Evolutionary conservation across 2,113 vertebrate species (phyloP), one percentile per base, ranked within the genome.

Genomic region (Upupa epops): DNA sequence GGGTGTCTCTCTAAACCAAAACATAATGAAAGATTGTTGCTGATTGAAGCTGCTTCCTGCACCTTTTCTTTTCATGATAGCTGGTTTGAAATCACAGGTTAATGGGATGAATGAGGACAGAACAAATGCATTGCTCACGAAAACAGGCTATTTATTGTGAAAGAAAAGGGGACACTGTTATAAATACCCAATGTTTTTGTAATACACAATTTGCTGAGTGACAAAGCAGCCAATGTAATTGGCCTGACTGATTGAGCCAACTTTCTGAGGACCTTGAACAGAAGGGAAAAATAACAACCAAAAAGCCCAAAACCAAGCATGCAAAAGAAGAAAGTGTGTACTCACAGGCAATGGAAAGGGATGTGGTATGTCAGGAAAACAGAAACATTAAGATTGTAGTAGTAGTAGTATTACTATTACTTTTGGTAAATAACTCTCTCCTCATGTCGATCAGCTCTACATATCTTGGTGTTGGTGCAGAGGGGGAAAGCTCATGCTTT

Each of bases 81-180:
- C 14, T 45, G 29, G n/a, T 86, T 63, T 84, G 68, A 92, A 92
- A 88, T 86, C 74, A 61, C 56, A 75, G 55, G 77, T 83, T 88
- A 78, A 78, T 82, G 48, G 32, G 54, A 84, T 26, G 72, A 90
- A 84, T 71, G 80, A 86, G 40, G 24, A 17, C 48, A 52, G 54
- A 68, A 72, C 25, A 71, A 68, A 21, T 81, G 45, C 3, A 36
- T 78, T 64, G 42, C 69, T 84, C 29, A 64, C 70, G 54, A 87
- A 86, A 92, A 59, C 16, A 72, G 40, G 31, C 8, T 3, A 16
- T 78, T 85, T 82, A 60, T 65, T 63, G n/a, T 75, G 59, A 59
- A 84, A 72, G 63, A 49, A 34, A 73, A 28, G 21, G 51, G 34
- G 42, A 36, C 7, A 12, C 9, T 22, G 0, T 80, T 74, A 42